Conservation (phyloP, 2,797 vertebrate genomes). For the Macrochelys suwanniensis region DNA sequence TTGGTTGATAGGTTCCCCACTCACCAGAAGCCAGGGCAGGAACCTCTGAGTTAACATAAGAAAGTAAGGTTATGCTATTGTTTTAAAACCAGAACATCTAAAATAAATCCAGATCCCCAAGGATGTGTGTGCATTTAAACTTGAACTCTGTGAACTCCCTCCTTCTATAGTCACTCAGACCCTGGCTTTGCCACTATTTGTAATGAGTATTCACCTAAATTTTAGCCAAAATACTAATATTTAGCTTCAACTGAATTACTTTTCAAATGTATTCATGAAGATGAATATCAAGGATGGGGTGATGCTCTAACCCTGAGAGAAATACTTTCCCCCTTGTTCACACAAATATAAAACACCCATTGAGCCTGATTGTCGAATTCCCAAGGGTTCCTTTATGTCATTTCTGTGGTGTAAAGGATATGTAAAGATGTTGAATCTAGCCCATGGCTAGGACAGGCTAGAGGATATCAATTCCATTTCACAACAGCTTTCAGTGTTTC, state of each 20-base stretch:
- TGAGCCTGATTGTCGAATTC: not conserved
- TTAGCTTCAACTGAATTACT: conserved; percentile 4
- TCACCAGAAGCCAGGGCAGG: not conserved
- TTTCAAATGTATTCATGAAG: conserved; percentile 32
- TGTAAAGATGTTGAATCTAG: conserved; percentile 29
- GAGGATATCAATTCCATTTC: not conserved
- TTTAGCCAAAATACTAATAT: conserved; percentile 47
- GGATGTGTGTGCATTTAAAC: not conserved
- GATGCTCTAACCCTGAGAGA: not conserved
- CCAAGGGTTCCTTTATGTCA: conserved; percentile 15
- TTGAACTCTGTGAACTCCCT: not conserved
- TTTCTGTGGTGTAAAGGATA: conserved; percentile 36
- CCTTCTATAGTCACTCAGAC: not conserved
- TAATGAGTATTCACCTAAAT: conserved; percentile 20
- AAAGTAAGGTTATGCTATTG: not conserved
- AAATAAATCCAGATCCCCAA: not conserved
- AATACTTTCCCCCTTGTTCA: conserved; percentile 11
- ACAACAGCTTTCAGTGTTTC: not conserved
- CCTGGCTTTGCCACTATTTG: not conserved
- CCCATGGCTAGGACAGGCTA: not conserved
- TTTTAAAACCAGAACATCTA: not conserved
- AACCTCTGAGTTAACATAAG: not conserved
- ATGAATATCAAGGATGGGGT: conserved; percentile 26
- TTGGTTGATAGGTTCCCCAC: not conserved
- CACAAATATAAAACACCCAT: conserved; percentile 13